phyloP scores from a whole-genome alignment of 1,140 invertebrate species.

The Asbolus verrucosus region DNA sequence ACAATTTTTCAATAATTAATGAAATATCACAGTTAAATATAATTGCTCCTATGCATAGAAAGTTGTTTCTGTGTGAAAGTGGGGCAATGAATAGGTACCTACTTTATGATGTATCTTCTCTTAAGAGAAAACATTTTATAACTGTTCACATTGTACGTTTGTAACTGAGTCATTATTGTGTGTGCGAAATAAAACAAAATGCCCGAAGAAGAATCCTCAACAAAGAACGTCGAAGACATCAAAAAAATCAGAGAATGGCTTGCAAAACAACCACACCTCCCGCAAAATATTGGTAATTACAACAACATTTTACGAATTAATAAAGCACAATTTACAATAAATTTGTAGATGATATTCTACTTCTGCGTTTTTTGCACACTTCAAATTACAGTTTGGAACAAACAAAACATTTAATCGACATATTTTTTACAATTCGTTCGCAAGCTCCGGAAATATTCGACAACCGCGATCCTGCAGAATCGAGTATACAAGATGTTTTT shows the following conservation, averaged over 20 bases:
- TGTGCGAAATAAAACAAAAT: not conserved
- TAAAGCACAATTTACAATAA: too few species aligned
- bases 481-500: conserved; percentile 69
- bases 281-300: conserved; percentile 75
- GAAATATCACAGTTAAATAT: too few species aligned
- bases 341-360: conserved; percentile 69
- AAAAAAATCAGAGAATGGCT: conserved; percentile 79
- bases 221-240: conserved; percentile 68
- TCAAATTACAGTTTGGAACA: conserved; percentile 69
- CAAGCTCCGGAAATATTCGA: conserved; percentile 75
- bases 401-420: conserved; percentile 72
- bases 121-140: not conserved
- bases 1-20: too few species aligned
- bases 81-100: conserved; percentile 20
- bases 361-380: conserved; percentile 68
- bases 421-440: conserved; percentile 74
- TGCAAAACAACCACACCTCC: conserved; percentile 79
- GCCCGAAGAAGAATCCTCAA: not conserved
- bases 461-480: conserved; percentile 71
- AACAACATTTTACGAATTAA: conserved; percentile 23
- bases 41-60: conserved; percentile 26
- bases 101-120: conserved; percentile 15
- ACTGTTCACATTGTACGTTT: not conserved
- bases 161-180: not conserved
- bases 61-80: conserved; percentile 34